Evolutionary conservation across 2,888 invertebrate genomes (phyloP).

Genomic region (Caenorhabditis uteleia): DNA sequence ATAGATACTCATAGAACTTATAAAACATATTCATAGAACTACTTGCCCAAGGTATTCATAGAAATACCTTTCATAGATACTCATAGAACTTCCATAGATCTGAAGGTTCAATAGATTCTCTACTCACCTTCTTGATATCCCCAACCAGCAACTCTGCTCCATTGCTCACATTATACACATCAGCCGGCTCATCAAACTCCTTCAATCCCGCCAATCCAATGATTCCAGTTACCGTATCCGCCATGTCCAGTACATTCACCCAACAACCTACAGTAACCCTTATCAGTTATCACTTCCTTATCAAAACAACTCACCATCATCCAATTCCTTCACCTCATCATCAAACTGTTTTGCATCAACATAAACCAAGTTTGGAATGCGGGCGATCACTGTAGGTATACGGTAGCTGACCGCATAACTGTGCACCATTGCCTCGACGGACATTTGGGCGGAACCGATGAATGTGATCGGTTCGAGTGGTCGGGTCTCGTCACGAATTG

Average conservation of each 20-base stretch:
- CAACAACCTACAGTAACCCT: background rate
- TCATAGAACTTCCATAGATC: no score
- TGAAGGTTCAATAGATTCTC: no score
- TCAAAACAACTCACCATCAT: background rate
- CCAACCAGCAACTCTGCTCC: background rate
- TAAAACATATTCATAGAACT: no score
- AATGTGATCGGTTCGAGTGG: conserved; percentile 34
- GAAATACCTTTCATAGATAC: no score
- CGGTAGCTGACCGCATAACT: conserved; percentile 60
- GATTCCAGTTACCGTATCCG: conserved; percentile 11
- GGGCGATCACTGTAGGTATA: conserved; percentile 48
- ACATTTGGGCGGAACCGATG: conserved; percentile 47
- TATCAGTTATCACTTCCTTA: background rate
- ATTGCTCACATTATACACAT: conserved; percentile 26
- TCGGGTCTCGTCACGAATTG: conserved; percentile 19
- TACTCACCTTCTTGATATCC: no score
- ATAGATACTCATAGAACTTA: no score
- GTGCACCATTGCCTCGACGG: conserved; percentile 58
- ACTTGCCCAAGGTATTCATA: no score
- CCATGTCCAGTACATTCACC: conserved; percentile 5
- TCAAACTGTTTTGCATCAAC: conserved; percentile 1
- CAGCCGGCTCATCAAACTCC: conserved; percentile 13
- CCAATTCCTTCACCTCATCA: background rate
- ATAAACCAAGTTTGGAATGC: conserved; percentile 37
- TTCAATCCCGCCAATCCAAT: conserved; percentile 6